Evolutionary conservation across 1,140 invertebrate species (phyloP), one percentile per base, ranked within the genome.

Genomic region (Asobara japonica): DNA sequence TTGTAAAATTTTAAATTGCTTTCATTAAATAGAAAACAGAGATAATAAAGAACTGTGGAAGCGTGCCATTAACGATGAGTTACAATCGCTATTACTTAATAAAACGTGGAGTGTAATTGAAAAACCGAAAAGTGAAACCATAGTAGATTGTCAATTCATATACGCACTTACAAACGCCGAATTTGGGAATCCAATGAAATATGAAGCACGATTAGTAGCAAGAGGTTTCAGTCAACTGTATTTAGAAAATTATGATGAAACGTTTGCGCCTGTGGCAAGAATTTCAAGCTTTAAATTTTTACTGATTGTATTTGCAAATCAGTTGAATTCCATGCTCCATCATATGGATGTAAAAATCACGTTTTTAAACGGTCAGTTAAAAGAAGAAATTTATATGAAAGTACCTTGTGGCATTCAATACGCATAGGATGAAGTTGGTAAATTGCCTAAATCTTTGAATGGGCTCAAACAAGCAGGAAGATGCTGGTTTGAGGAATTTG

Each of bases 271-370:
- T 6, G 31, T 33, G 31, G 31, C 31, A n/a, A 41, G 38, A 41
- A 41, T 41, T 41, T 41, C 38, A n/a, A 41, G 38, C 11, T 41
- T 41, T 41, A 41, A n/a, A 41, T 41, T 41, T n/a, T 13, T 41
- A 13, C n/a, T n/a, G n/a, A n/a, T 41, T 13, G 38, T n/a, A 41
- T 41, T 41, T 86, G 38, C 38, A 41, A 41, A 41, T 13, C 38
- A 41, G 38, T n/a, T 13, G 10, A 41, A 41, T 41, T 41, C 16
- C 10, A 8, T 41, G 16, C 10, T 41, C 16, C 38, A 41, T 41
- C 38, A 82, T 45, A 81, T 87, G 74, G 64, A 83, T 48, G 75
- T 77, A 4, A 82, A 78, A 60, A 84, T 81, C 13, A n/a, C 38
- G 16, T 41, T 41, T 41, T 41, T 41, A 13, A 41, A 41, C 16